Evolutionary conservation across 2,888 invertebrate genomes (phyloP).

Genomic region (Gnatocerus cornutus): DNA sequence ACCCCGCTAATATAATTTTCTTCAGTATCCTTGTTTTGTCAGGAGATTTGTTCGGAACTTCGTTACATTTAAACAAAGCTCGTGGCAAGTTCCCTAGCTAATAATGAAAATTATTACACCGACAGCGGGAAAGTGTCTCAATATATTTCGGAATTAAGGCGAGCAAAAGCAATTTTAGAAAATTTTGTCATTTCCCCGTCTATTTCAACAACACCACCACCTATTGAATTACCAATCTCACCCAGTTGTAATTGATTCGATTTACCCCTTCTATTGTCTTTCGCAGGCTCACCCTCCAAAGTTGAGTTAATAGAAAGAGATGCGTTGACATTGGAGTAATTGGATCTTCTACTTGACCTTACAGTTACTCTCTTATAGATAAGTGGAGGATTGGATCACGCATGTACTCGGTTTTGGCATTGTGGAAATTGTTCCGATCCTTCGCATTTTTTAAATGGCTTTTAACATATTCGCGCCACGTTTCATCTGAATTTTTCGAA

Average conservation of each 20-base stretch:
- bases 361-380: neutral
- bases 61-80: slow-evolving; percentile 62
- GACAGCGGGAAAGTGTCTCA: slow-evolving; percentile 5
- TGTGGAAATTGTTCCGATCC: no score
- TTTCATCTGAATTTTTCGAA: no score
- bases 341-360: slow-evolving; percentile 5
- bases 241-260: slow-evolving; percentile 34
- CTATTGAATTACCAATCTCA: slow-evolving; percentile 36
- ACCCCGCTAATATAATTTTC: slow-evolving; percentile 62
- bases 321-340: slow-evolving; percentile 7
- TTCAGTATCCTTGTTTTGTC: slow-evolving; percentile 59
- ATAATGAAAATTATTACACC: slow-evolving; percentile 28
- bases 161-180: slow-evolving; percentile 24
- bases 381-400: no score
- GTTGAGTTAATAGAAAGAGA: slow-evolving; percentile 12
- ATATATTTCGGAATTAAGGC: slow-evolving; percentile 19
- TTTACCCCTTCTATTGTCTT: slow-evolving; percentile 36
- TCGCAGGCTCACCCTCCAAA: slow-evolving; percentile 14
- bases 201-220: slow-evolving; percentile 11
- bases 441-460: no score
- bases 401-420: no score
- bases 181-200: slow-evolving; percentile 25
- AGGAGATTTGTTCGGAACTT: slow-evolving; percentile 60
- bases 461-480: no score
- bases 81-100: slow-evolving; percentile 22